phyloP scores from a whole-genome alignment of 2,113 vertebrate genomes.

The Pachycephala philippinensis region DNA sequence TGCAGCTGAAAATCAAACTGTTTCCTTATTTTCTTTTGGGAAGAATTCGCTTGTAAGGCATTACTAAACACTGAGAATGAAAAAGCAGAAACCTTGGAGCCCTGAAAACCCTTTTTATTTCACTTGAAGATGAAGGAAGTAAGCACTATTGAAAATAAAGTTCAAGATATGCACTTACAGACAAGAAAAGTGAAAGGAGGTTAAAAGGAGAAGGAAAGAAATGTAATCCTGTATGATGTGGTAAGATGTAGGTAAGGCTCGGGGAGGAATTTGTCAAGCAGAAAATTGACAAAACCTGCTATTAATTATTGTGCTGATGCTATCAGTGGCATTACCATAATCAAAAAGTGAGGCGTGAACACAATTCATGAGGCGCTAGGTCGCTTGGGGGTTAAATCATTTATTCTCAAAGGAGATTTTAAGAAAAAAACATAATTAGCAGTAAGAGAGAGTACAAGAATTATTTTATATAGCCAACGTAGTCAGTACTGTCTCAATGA shows the following conservation, averaged over 20 bases:
- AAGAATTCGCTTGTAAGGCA: background rate
- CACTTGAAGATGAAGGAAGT: background rate
- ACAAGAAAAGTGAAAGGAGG: background rate
- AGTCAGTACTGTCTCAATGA: background rate
- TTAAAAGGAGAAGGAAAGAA: conserved; percentile 39
- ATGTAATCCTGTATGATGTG: conserved; percentile 34
- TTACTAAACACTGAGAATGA: background rate
- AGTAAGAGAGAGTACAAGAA: background rate
- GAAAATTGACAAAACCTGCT: conserved; percentile 71
- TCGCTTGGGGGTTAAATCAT: conserved; percentile 48
- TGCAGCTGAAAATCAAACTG: background rate
- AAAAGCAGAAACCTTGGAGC: background rate
- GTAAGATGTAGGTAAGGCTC: conserved; percentile 57
- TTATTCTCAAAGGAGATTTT: conserved; percentile 43
- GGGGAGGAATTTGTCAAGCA: conserved; percentile 61
- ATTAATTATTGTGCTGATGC: conserved; percentile 68
- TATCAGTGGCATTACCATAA: conserved; percentile 65
- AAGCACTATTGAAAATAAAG: background rate
- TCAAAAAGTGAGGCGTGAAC: conserved; percentile 57
- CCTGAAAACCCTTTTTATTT: background rate
- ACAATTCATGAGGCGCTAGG: background rate
- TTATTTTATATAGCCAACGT: background rate
- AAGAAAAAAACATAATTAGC: conserved; percentile 31
- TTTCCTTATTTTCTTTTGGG: background rate
- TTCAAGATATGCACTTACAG: background rate